Evolutionary conservation across 2,888 invertebrate species (phyloP), one percentile per base, ranked within the genome.

Genomic region (Cephonodes hylas): DNA sequence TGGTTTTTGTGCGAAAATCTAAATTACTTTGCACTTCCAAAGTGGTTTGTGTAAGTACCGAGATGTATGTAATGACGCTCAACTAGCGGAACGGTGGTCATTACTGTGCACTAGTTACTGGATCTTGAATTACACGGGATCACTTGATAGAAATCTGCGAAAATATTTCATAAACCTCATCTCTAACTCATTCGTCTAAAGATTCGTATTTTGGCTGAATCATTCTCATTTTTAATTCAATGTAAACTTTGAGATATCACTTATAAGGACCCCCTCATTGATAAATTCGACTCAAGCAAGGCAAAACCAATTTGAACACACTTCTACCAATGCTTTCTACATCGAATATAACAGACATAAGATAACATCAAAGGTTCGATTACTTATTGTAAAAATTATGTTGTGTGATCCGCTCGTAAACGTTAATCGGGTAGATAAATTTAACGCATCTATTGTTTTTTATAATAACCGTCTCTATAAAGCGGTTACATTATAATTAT

Each of bases 51-150:
- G 38, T 60, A 25, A 60, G 53, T 53, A 18, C 31, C 53, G 3
- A 10, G 34, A 18, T 5, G 42, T 20, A 44, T 38, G 23, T 60
- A 20, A 60, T 60, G 23, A 27, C n/a, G 48, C 18, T 46, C 61
- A 58, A 61, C 45, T 58, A 58, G 34, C 58, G 61, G 58, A 61
- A 61, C 61, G 58, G 18, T 58, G 15, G 38, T 58, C 58, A 58
- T 42, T 61, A 42, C 25, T 53, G 42, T 13, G 46, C 23, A 59
- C 34, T 38, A 38, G 23, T 34, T 59, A 23, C 18, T 18, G 8
- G 7, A 6, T 15, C 27, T 53, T 27, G 18, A 8, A 27, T 27
- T 18, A 20, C 44, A 8, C 44, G 44, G 13, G 38, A 13, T 38
- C 13, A n/a, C n/a, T 38, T 31, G 15, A 42, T 15, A 44, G 7